Base-by-base conservation (phyloP, 2,797 vertebrate species). In the Tolypeutes matacus region DNA sequence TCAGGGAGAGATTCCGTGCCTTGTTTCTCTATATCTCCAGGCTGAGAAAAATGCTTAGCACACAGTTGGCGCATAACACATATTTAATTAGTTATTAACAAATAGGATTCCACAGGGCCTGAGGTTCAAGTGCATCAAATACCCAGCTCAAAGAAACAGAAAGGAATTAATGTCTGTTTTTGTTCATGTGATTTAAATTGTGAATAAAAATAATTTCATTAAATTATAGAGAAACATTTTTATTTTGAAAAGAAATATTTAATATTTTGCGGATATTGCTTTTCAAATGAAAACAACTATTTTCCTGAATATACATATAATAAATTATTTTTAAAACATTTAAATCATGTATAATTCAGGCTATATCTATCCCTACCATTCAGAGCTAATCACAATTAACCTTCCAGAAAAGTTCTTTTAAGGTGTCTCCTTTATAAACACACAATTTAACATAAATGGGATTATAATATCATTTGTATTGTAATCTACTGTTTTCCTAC, bases 241-340 rank as follows among this genome's bases (percentile, higher is more conserved):
- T 82, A 51, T 27, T 84, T 95, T 91, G 34, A 67, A 72, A 86
- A 86, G 17, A 95, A 72, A 49, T 87, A 49, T 3, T 42, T 86
- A n/a, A 15, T 76, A 62, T 56, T 64, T 94, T 70, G 7, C 93
- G 23, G 11, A 82, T 53, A 60, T 60, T 86, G 1, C 13, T 83
- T 94, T 85, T 80, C 42, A 91, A 83, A 64, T 73, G 5, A 25
- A 85, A 90, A 31, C 1, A n/a, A 36, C 15, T 13, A 2, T 58
- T 67, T 73, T 77, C 73, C 1, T 29, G 17, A 89, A 75, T 73
- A 69, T 34, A 58, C 21, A 92, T 91, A 36, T n/a, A 78, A 65
- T 76, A 76, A 72, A 20, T 86, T 86, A 7, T 73, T 88, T 51
- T 18, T 17, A 78, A 78, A 84, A 58, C 7, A 72, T 60, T 91